Conservation (phyloP, 2,888 invertebrate genomes). For the Baccha elongata region DNA sequence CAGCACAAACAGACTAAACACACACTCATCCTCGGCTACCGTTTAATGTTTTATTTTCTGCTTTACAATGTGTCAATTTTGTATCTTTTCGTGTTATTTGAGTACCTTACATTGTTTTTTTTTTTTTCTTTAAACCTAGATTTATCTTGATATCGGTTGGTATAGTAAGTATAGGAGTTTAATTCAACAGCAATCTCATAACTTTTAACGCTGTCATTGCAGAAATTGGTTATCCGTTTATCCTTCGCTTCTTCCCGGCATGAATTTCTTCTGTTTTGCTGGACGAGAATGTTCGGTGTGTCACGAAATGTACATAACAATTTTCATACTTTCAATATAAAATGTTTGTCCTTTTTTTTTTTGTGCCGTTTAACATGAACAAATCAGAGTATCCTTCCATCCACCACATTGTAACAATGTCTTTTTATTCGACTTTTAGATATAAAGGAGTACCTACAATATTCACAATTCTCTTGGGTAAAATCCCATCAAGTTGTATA, state of each 20-base stretch:
- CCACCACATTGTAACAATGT: constrained; percentile 25
- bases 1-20: constrained; percentile 43
- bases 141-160: not conserved
- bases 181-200: constrained; percentile 43
- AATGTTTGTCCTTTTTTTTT: constrained; percentile 45
- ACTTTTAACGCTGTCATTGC: constrained; percentile 53
- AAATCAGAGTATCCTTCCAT: constrained; percentile 27
- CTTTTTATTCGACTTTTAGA: constrained; percentile 7
- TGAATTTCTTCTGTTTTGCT: constrained; percentile 3
- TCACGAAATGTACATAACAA: constrained; percentile 69
- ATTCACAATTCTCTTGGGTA: constrained; percentile 65
- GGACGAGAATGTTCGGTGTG: constrained; percentile 6
- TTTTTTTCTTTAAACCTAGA: not conserved
- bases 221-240: constrained; percentile 45
- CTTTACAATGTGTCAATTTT: constrained; percentile 57
- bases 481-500: constrained; percentile 67
- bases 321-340: constrained; percentile 67
- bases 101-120: constrained; percentile 7
- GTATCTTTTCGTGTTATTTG: constrained; percentile 42
- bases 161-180: no score
- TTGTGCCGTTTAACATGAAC: constrained; percentile 9
- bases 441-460: constrained; percentile 49
- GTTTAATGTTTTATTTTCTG: constrained; percentile 35
- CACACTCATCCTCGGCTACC: constrained; percentile 13
- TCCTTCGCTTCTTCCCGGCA: not conserved